A percentile compares a stretch with the other conserved stretches of the same genome.
Conservation (phyloP, 2,797 vertebrate species). For the Margarornis squamiger region DNA sequence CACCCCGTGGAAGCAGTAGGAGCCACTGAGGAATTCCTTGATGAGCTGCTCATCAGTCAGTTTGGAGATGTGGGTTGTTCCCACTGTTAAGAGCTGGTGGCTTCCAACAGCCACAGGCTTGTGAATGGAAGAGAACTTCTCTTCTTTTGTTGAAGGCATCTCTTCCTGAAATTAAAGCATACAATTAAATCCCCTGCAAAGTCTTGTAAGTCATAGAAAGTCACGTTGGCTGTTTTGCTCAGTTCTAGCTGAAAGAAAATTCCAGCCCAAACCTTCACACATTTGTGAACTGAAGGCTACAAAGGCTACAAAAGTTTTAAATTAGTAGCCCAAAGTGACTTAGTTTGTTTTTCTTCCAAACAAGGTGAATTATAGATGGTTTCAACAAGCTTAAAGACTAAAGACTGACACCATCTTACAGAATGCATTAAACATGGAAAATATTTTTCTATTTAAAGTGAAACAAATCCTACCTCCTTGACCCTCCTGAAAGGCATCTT, state of each 20-base stretch:
- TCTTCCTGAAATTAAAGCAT: constrained; percentile 82
- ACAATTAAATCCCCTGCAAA: not conserved
- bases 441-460: not conserved
- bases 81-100: constrained; percentile 88
- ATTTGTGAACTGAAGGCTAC: not conserved
- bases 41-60: constrained; percentile 96
- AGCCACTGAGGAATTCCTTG: constrained; percentile 96
- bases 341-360: not conserved
- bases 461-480: constrained; percentile 74
- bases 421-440: not conserved
- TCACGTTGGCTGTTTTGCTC: not conserved
- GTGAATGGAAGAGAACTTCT: constrained; percentile 90
- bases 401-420: not conserved
- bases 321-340: not conserved
- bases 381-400: not conserved
- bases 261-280: not conserved
- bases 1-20: constrained; percentile 97
- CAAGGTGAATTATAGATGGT: not conserved
- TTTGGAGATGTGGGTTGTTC: constrained; percentile 96
- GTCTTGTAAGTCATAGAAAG: not conserved
- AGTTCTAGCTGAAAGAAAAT: not conserved
- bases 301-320: not conserved
- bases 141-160: constrained; percentile 81
- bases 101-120: constrained; percentile 90
- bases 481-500: constrained; percentile 86